Evolutionary conservation across 2,113 vertebrate species (phyloP).

Genomic region (Illadopsis cleaveri): DNA sequence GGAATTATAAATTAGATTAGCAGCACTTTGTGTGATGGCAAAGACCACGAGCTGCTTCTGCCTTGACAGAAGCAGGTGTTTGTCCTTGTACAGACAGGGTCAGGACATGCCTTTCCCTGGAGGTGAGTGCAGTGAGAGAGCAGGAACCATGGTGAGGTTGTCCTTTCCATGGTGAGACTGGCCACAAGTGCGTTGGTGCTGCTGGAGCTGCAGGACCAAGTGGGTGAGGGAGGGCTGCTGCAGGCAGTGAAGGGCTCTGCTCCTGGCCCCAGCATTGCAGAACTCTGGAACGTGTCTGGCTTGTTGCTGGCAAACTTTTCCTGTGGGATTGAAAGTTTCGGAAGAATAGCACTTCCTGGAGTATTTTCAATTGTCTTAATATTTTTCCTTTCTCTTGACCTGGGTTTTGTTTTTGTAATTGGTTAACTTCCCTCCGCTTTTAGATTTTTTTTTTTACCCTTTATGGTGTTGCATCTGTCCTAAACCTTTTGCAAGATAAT

Average conservation of each 20-base stretch:
- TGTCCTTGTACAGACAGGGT: neutral
- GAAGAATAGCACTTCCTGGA: neutral
- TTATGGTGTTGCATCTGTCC: neutral
- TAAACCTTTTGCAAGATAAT: neutral
- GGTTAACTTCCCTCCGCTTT: neutral
- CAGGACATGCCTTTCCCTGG: neutral
- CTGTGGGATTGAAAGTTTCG: neutral
- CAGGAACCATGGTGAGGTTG: neutral
- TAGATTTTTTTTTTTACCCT: neutral
- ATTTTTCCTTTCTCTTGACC: neutral
- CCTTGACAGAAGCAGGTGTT: neutral
- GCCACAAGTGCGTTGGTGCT: rapidly evolving
- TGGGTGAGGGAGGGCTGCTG: neutral
- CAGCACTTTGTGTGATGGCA: neutral
- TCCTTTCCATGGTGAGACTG: neutral
- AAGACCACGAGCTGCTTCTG: rapidly evolving
- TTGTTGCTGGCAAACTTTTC: neutral
- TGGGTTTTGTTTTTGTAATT: neutral
- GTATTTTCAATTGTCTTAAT: neutral
- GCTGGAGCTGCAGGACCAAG: neutral
- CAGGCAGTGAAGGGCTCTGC: neutral
- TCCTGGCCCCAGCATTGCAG: neutral
- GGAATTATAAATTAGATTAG: neutral
- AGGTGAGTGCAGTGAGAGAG: neutral
- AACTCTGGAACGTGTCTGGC: neutral